A percentile compares a stretch with the other conserved stretches of the same genome.
Evolutionary conservation across 2,888 invertebrate species (phyloP).

Genomic region (Dichetophora obliterata): DNA sequence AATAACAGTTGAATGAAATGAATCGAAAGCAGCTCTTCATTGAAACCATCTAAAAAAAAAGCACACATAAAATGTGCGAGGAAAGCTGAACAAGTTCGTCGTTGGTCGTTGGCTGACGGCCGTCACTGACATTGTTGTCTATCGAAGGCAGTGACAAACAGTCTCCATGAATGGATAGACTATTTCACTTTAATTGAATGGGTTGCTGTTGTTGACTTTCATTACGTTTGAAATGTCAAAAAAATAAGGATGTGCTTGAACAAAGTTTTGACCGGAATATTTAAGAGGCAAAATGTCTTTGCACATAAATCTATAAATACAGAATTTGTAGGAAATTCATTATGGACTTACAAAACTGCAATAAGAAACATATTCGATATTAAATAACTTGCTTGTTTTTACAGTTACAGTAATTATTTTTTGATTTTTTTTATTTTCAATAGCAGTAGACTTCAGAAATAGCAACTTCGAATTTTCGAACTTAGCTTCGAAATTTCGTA

Average conservation of each 20-base stretch:
- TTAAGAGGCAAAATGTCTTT: neutral
- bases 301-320: neutral
- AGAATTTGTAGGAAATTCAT: neutral
- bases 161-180: neutral
- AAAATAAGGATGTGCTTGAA: too few relatives aligned
- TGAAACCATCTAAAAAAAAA: neutral
- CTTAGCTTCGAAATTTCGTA: too few relatives aligned
- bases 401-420: neutral
- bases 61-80: neutral
- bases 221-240: too few relatives aligned
- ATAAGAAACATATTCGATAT: neutral
- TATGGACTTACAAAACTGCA: too few relatives aligned
- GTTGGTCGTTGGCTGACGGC: neutral
- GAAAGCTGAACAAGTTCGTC: neutral
- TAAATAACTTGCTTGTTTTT: too few relatives aligned
- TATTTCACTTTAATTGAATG: too few relatives aligned
- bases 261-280: too few relatives aligned
- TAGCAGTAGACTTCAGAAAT: too few relatives aligned
- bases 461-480: too few relatives aligned
- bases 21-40: constrained; percentile 26
- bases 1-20: constrained; percentile 35
- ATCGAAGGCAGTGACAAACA: neutral
- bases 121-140: neutral
- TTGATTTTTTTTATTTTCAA: too few relatives aligned
- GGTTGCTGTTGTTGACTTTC: too few relatives aligned